A percentile compares a stretch with the other conserved stretches of the same genome.
phyloP scores from a whole-genome alignment of 2,888 invertebrate genomes.

The Heliconius cydno region DNA sequence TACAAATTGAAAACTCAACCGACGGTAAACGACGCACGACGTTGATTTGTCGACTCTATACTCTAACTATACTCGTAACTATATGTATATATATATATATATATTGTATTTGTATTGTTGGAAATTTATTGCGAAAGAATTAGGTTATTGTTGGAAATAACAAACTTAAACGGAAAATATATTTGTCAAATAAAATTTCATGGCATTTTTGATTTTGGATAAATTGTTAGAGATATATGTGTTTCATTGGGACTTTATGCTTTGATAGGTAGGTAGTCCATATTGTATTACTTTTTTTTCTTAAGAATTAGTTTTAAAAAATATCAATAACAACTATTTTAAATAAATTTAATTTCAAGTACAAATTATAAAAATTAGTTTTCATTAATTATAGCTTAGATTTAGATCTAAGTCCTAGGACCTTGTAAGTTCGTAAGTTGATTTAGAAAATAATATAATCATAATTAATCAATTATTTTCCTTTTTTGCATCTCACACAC shows the following conservation, averaged over 20 bases:
- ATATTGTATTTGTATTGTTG: slow-evolving; percentile 10
- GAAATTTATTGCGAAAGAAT: slow-evolving; percentile 33
- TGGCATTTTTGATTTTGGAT: slow-evolving; percentile 6
- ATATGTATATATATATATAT: not conserved
- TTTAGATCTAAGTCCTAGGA: no score
- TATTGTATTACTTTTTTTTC: no score
- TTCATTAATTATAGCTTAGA: no score
- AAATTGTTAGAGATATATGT: not conserved
- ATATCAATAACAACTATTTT: not conserved
- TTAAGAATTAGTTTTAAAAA: not conserved
- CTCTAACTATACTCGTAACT: not conserved
- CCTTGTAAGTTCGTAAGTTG: no score
- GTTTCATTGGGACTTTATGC: not conserved
- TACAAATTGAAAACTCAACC: slow-evolving; percentile 78
- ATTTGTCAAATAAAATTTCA: slow-evolving; percentile 20
- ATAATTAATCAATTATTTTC: no score
- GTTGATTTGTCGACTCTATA: slow-evolving; percentile 71
- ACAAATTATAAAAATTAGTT: no score
- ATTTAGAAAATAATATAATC: no score
- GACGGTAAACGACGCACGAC: slow-evolving; percentile 69
- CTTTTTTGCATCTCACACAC: no score
- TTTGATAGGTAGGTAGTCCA: not conserved
- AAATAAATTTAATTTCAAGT: no score
- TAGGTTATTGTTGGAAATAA: slow-evolving; percentile 30
- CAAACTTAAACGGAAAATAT: slow-evolving; percentile 6